phyloP scores from a whole-genome alignment of 2,797 vertebrate species.

The Lepus oiostolus region DNA sequence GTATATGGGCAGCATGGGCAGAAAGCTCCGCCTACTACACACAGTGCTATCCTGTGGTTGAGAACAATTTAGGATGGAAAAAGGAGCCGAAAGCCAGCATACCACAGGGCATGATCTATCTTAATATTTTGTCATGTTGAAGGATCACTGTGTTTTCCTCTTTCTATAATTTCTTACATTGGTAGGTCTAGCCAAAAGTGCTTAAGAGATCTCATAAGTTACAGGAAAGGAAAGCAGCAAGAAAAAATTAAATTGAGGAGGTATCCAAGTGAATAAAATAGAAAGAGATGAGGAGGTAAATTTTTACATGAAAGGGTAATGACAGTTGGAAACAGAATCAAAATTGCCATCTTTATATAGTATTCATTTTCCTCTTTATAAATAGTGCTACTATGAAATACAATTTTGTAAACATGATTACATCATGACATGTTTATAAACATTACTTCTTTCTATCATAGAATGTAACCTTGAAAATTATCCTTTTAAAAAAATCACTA shows the following conservation, averaged over 20 bases:
- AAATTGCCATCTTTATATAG: conserved; percentile 46
- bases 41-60: not conserved
- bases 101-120: not conserved
- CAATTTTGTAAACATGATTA: not conserved
- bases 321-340: conserved; percentile 5
- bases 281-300: not conserved
- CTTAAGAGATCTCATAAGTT: conserved; percentile 48
- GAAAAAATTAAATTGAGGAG: conserved; percentile 40
- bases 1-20: conserved; percentile 9
- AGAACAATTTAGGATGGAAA: conserved; percentile 80
- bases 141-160: conserved; percentile 47
- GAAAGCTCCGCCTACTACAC: conserved; percentile 62
- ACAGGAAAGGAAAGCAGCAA: conserved; percentile 34
- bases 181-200: conserved; percentile 26
- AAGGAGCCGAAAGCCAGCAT: not conserved
- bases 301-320: not conserved
- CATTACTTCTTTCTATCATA: not conserved
- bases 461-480: conserved; percentile 55
- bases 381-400: conserved; percentile 20
- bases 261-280: conserved; percentile 5
- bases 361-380: conserved; percentile 15
- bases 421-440: not conserved
- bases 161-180: conserved; percentile 58
- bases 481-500: conserved; percentile 36
- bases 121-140: conserved; percentile 21